A percentile compares a stretch with the other conserved stretches of the same genome.
phyloP scores from a whole-genome alignment of 2,888 invertebrate genomes.

The Nomada lathburiana region DNA sequence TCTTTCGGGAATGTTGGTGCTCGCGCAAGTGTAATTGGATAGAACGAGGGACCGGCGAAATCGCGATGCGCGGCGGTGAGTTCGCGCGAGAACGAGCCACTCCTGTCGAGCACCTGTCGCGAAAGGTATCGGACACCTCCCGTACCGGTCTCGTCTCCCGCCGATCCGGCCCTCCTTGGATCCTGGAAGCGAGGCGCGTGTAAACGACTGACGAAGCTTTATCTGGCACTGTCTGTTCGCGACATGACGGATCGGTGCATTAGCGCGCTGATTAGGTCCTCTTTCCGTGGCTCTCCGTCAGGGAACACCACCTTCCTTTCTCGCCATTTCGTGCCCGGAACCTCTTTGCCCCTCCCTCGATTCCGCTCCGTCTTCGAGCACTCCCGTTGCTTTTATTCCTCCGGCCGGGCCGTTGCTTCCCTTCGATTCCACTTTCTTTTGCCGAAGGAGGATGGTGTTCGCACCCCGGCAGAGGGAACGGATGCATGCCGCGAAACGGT shows the following conservation, averaged over 20 bases:
- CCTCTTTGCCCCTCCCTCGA: constrained; percentile 20
- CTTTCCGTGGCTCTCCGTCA: constrained; percentile 46
- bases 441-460: constrained; percentile 32
- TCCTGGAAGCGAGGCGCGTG: constrained; percentile 51
- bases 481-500: constrained; percentile 15
- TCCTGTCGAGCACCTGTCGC: constrained; percentile 76
- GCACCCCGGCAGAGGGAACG: constrained; percentile 24
- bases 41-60: not conserved
- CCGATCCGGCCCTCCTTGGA: constrained; percentile 39
- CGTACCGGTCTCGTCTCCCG: constrained; percentile 62
- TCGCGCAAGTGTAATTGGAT: not conserved
- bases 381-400: constrained; percentile 5
- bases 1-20: not conserved
- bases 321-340: constrained; percentile 2
- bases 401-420: not conserved
- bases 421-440: constrained; percentile 39
- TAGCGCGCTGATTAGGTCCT: constrained; percentile 79
- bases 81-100: constrained; percentile 54
- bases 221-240: constrained; percentile 68
- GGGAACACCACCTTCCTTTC: constrained; percentile 16
- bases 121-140: constrained; percentile 57
- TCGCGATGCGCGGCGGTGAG: not conserved
- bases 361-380: constrained; percentile 25
- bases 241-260: constrained; percentile 82
- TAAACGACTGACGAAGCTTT: constrained; percentile 60